A percentile compares a stretch with the other conserved stretches of the same genome.
These are phyloP conservation scores for Strigamia maritima DNA, from an alignment of 2,888 invertebrate genomes.

Conservation along the genomic window DNA sequence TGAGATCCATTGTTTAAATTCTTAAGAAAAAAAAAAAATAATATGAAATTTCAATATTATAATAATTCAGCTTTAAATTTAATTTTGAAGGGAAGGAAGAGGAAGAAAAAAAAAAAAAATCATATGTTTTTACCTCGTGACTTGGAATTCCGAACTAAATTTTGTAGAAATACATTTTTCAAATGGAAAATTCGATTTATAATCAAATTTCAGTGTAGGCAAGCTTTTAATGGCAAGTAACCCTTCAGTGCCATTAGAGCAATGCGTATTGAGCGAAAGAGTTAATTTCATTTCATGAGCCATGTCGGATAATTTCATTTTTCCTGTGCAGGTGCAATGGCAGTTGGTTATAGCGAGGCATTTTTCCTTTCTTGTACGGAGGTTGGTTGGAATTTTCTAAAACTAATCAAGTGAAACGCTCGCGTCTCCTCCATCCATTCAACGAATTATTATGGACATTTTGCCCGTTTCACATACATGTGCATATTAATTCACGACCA, in stretches of 20 bases:
- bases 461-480: slow-evolving; percentile 20
- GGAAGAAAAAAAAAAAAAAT: neutral
- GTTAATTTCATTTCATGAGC: slow-evolving; percentile 29
- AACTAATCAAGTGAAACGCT: slow-evolving; percentile 24
- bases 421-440: slow-evolving; percentile 17
- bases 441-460: slow-evolving; percentile 13
- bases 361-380: neutral
- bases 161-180: neutral
- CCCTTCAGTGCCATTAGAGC: slow-evolving; percentile 29
- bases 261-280: slow-evolving; percentile 24
- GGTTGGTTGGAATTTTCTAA: slow-evolving; percentile 24
- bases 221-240: slow-evolving; percentile 21
- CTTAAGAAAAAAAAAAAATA: neutral
- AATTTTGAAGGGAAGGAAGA: neutral
- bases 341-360: neutral
- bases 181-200: slow-evolving; percentile 15
- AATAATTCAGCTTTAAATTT: neutral
- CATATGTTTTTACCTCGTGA: neutral
- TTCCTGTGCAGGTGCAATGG: slow-evolving; percentile 29
- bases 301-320: slow-evolving; percentile 29
- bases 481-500: slow-evolving; percentile 13
- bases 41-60: neutral
- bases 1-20: slow-evolving; percentile 39
- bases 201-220: slow-evolving; percentile 13
- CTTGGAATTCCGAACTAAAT: neutral